Evolutionary conservation across 1,140 invertebrate genomes (phyloP), one percentile per base, ranked within the genome.

Genomic region (Drosophila kurseongensis): DNA sequence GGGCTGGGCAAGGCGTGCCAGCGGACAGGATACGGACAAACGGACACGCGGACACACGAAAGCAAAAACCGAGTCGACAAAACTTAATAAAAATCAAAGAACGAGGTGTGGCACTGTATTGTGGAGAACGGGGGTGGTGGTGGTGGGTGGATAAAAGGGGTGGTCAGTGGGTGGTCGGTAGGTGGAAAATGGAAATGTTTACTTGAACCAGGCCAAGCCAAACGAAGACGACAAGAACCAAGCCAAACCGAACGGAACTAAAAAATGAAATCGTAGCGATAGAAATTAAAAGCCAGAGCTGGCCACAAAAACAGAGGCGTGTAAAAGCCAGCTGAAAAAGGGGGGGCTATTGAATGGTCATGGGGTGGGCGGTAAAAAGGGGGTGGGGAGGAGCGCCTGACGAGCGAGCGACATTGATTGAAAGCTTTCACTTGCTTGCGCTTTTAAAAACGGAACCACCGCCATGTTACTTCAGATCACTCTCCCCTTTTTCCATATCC

Each of bases 11-110:
- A 75, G 73, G 73, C 68, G 76, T 74, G 78, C 71, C 63, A 48
- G 51, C 56, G 66, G 66, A 54, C 66, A 47, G 67, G 62, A 69
- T 68, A 69, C 62, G 67, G 67, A 69, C 32, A 35, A 42, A 6
- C 27, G 60, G 69, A 60, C 69, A 29, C 23, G 12, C 35, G 47
- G 41, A 45, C 29, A 41, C 42, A 14, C 47, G 44, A 77, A 77
- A 69, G 63, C 74, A 76, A 60, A 77, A 77, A 77, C 63, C 57
- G 56, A 77, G 63, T 60, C 74, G 74, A 71, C 73, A 69, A 84
- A 84, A 84, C 81, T 84, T 80, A 85, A 85, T 84, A 84, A 84
- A 81, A 84, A 84, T 84, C 81, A 84, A 84, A 84, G 77, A 85
- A 77, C 81, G 74, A 84, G 81, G 81, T 85, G 81, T 85, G 81